Evolutionary conservation across 1,140 invertebrate genomes (phyloP).

Genomic region (Nephila pilipes): DNA sequence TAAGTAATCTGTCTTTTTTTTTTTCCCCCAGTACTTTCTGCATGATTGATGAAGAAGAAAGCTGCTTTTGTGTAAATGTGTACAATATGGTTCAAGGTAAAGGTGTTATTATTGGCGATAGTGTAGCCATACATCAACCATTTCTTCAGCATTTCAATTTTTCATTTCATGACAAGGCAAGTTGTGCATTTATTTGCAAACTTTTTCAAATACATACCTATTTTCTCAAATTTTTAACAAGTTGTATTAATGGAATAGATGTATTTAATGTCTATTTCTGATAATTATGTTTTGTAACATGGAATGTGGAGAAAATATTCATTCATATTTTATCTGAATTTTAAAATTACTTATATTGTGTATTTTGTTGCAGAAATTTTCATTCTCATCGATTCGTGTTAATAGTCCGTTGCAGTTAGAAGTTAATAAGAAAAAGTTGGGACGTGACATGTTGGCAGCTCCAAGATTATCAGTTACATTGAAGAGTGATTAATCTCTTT

Average conservation of each 20-base stretch:
- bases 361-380: slow-evolving; percentile 85
- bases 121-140: slow-evolving; percentile 90
- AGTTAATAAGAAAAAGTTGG: slow-evolving; percentile 88
- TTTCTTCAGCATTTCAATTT: slow-evolving; percentile 78
- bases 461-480: slow-evolving; percentile 80
- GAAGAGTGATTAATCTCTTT: slow-evolving; percentile 73
- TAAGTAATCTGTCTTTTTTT: too few relatives aligned
- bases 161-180: slow-evolving; percentile 83
- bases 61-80: slow-evolving; percentile 88
- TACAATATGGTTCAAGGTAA: slow-evolving; percentile 91
- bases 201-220: too few relatives aligned
- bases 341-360: not conserved
- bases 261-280: too few relatives aligned
- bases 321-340: not conserved
- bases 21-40: slow-evolving; percentile 87
- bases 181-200: slow-evolving; percentile 39
- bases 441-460: slow-evolving; percentile 86
- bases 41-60: slow-evolving; percentile 87
- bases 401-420: slow-evolving; percentile 88
- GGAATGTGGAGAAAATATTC: not conserved
- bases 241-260: too few relatives aligned
- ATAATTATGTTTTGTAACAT: too few relatives aligned
- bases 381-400: slow-evolving; percentile 88
- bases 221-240: too few relatives aligned
- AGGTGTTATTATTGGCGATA: slow-evolving; percentile 92